These are phyloP conservation scores for Echinometra lucunter DNA, from an alignment of 53 echinoderm and acorn worm genomes.

Conservation along the genomic window DNA sequence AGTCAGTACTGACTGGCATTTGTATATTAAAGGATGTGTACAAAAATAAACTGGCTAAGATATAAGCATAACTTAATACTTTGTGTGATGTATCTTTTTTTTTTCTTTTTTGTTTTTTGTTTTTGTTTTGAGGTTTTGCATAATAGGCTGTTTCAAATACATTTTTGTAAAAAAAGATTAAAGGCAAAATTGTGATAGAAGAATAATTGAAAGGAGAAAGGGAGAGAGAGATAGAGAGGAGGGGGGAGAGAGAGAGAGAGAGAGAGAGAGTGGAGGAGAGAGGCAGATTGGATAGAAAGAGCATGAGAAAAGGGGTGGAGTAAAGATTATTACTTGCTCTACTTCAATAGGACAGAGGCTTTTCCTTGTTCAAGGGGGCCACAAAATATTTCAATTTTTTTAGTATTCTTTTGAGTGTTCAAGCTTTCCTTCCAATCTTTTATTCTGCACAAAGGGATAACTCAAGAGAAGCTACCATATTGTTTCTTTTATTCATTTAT, in stretches of 20 bases:
- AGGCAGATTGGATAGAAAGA: not conserved
- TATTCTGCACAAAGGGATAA: not conserved
- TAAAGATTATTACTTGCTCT: no score
- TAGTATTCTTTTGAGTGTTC: not conserved
- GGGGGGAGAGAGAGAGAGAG: not conserved
- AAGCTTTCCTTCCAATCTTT: not conserved
- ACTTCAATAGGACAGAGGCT: not conserved
- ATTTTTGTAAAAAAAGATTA: not conserved
- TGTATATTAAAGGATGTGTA: conserved; percentile 57
- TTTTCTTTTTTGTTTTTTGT: not conserved
- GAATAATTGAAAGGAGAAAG: not conserved
- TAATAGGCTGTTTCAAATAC: not conserved
- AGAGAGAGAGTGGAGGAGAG: not conserved
- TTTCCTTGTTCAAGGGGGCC: not conserved
- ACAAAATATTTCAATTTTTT: not conserved
- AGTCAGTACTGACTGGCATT: conserved; percentile 22
- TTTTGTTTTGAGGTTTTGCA: not conserved
- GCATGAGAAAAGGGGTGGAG: not conserved
- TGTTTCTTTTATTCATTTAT: not conserved
- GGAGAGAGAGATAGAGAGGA: not conserved
- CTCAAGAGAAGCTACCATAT: not conserved
- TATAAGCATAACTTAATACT: not conserved
- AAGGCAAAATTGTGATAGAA: not conserved
- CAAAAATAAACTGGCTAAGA: conserved; percentile 60
- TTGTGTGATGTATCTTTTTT: not conserved